Conservation (phyloP, 2,113 vertebrate species). For the Myotis yumanensis region DNA sequence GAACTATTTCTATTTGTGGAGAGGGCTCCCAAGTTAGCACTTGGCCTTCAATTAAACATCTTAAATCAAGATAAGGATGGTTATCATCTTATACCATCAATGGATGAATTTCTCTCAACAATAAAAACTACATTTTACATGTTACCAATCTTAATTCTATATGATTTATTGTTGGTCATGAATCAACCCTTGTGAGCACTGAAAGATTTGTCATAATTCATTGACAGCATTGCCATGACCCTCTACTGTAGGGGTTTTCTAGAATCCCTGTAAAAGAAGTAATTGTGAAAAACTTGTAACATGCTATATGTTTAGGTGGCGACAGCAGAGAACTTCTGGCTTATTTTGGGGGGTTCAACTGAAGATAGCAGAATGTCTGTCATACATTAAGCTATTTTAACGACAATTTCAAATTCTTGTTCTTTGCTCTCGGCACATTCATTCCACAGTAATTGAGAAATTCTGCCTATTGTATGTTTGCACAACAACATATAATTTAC, state of each 20-base stretch:
- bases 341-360: constrained; percentile 32
- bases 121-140: not conserved
- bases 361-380: constrained; percentile 34
- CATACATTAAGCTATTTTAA: constrained; percentile 36
- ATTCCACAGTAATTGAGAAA: constrained; percentile 69
- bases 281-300: constrained; percentile 9
- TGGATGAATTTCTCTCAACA: not conserved
- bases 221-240: not conserved
- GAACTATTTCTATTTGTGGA: constrained; percentile 14
- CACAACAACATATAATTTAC: constrained; percentile 69
- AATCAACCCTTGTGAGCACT: not conserved
- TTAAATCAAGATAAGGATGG: not conserved
- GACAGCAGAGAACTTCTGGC: not conserved
- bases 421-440: constrained; percentile 44
- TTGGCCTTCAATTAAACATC: not conserved
- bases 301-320: not conserved
- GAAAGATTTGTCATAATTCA: not conserved
- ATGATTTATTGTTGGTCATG: not conserved
- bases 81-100: not conserved
- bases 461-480: constrained; percentile 70
- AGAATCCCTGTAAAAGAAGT: not conserved
- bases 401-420: constrained; percentile 53
- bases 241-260: not conserved
- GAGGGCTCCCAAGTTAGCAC: not conserved
- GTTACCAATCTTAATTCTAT: not conserved